Evolutionary conservation across 2,797 vertebrate species (phyloP), one percentile per base, ranked within the genome.

Genomic region (Babyrousa celebensis): DNA sequence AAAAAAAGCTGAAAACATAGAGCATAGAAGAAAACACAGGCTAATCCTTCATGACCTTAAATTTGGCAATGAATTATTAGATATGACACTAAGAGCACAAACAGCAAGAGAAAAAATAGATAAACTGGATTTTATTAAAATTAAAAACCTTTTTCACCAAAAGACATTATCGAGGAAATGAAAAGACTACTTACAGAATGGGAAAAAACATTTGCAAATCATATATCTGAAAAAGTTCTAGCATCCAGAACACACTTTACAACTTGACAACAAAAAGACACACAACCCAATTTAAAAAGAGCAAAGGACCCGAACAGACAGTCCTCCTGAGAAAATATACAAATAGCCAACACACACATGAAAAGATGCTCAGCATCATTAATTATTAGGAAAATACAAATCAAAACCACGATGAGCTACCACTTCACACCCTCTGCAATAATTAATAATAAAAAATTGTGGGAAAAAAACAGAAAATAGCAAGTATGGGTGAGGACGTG

Each of bases 51-150:
- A 40, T 16, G 15, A 63, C 20, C 29, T 79, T 72, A n/a, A 68
- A 36, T 90, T n/a, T 95, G 80, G 65, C 36, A 62, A 25, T 11
- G 1, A 70, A 71, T 93, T 85, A 20, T 92, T 60, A 79, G 65
- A 40, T 23, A 36, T 11, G 23, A 72, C 29, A 84, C 56, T 65
- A 67, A 60, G 60, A 80, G 7, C 70, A 75, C 20, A n/a, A 89
- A 17, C 67, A 70, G 79, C 68, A 8, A 65, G 78, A 78, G 6
- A 48, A 48, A 48, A 48, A 7, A 48, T 10, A 48, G 43, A 48
- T 48, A 48, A 48, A 48, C 43, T 48, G 6, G 43, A 48, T 48
- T 48, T 25, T 9, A 85, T 65, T 5, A 56, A 78, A 86, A 63
- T 67, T 63, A 43, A 43, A 62, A 86, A 72, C 17, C 14, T 72